Evolutionary conservation across 2,113 vertebrate species (phyloP), one percentile per base, ranked within the genome.

Genomic region (Silurus asotus): DNA sequence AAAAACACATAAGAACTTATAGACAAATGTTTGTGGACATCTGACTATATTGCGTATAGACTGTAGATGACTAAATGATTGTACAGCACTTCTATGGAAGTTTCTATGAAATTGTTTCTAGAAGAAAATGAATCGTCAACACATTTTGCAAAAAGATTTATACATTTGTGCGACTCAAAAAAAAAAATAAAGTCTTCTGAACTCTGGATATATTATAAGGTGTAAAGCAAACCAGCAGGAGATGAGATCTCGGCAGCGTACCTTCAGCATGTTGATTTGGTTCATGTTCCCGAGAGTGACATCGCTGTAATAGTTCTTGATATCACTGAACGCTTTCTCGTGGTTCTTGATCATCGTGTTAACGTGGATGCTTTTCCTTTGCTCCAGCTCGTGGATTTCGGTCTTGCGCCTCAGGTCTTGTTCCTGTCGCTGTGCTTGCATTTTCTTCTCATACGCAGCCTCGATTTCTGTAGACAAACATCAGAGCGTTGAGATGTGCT

Each of bases 311-410:
- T 96, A 96, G 90, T 96, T 95, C 82, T 95, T 95, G 70, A 95
- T 91, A 13, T 97, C 95, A 0, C 64, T 90, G 75, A 97, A 94
- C 23, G 94, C 93, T 84, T 94, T 95, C 87, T 96, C 93, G 0
- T 97, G 96, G 49, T 95, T 95, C 82, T 91, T 94, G 92, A 94
- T 93, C 61, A 99, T 91, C 0, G 89, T 88, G 0, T 20, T 90
- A 87, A 97, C 96, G 89, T 97, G 96, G 48, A 84, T 89, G 15
- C 95, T 97, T 92, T 97, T 97, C n/a, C 94, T 90, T 89, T 97
- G 95, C 86, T 97, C 96, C 1, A 93, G 89, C 79, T 97, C 95
- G 0, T 94, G 94, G 89, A 94, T 93, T 89, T 96, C 95, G 0
- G 94, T 97, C 90, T 96, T 97, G 48, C 94, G 95, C 56, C 93